Conservation (phyloP, 2,113 vertebrate species). For the Cranoglanis bouderius region DNA sequence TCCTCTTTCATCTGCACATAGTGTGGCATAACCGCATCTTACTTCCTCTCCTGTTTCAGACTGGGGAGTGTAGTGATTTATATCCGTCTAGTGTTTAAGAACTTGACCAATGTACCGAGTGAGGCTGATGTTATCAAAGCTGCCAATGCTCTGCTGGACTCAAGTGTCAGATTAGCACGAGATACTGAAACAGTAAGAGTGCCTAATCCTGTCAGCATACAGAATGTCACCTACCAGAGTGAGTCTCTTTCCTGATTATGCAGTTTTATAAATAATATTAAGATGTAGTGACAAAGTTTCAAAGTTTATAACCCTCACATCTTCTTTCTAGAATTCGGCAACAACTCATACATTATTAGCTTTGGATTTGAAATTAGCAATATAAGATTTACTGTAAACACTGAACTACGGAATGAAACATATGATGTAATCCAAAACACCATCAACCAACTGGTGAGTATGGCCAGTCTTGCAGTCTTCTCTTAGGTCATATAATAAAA, state of each 20-base stretch:
- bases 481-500: neutral
- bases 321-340: conserved; percentile 20
- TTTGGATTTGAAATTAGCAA: conserved; percentile 45
- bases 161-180: conserved; percentile 11
- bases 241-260: conserved; percentile 4
- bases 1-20: neutral
- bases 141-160: conserved; percentile 11
- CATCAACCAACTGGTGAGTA: conserved; percentile 44
- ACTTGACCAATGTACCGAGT: conserved; percentile 22
- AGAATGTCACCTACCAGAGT: conserved; percentile 30
- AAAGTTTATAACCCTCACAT: neutral
- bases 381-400: conserved; percentile 31
- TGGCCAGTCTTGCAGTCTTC: neutral
- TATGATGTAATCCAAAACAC: conserved; percentile 11
- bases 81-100: conserved; percentile 45
- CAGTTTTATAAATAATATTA: neutral
- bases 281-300: no score
- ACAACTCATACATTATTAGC: conserved; percentile 30
- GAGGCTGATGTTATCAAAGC: conserved; percentile 14
- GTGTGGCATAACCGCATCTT: neutral
- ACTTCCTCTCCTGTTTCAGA: conserved; percentile 30
- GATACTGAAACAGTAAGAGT: neutral
- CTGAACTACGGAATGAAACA: conserved; percentile 12
- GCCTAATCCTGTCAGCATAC: conserved; percentile 30
- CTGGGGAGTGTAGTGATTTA: conserved; percentile 38